Percentiles rank a stretch among this genome's conserved stretches.
phyloP scores from a whole-genome alignment of 2,888 invertebrate genomes.

The Trachelus troglodyta region DNA sequence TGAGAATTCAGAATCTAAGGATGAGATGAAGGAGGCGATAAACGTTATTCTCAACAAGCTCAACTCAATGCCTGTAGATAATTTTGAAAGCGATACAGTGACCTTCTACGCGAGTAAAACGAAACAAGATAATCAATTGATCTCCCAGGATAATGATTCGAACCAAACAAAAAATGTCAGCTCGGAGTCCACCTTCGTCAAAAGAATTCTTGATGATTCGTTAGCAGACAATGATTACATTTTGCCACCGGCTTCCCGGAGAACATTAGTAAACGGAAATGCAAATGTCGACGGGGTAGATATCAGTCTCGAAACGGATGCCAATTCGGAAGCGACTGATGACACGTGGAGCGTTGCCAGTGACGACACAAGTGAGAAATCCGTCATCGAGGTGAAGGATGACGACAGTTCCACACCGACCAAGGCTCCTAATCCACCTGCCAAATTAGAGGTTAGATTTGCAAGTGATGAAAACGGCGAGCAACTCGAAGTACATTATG shows the following conservation, averaged over 20 bases:
- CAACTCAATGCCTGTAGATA: constrained; percentile 42
- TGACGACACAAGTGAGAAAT: constrained; percentile 46
- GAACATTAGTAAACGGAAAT: constrained; percentile 47
- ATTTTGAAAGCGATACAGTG: constrained; percentile 39
- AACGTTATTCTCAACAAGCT: constrained; percentile 49
- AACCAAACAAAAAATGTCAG: constrained; percentile 34
- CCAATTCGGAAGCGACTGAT: constrained; percentile 40
- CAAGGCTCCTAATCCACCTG: constrained; percentile 12
- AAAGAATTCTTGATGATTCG: constrained; percentile 41
- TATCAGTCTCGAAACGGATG: constrained; percentile 33
- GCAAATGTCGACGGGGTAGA: constrained; percentile 36
- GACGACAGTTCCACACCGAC: constrained; percentile 20
- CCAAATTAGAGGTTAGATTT: constrained; percentile 48
- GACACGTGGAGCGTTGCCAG: constrained; percentile 45
- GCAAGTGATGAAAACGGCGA: constrained; percentile 39
- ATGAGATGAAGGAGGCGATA: constrained; percentile 49
- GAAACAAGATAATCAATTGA: constrained; percentile 46
- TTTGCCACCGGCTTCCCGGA: constrained; percentile 39
- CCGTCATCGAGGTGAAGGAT: constrained; percentile 45
- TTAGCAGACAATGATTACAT: constrained; percentile 43
- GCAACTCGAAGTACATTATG: constrained; percentile 36
- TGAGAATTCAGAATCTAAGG: constrained; percentile 37
- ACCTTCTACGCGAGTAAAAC: constrained; percentile 33
- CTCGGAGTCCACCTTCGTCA: constrained; percentile 34
- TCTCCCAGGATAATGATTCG: constrained; percentile 38